Base-by-base conservation (phyloP, 2,888 invertebrate species). In the Parapristionchus giblindavisi region DNA sequence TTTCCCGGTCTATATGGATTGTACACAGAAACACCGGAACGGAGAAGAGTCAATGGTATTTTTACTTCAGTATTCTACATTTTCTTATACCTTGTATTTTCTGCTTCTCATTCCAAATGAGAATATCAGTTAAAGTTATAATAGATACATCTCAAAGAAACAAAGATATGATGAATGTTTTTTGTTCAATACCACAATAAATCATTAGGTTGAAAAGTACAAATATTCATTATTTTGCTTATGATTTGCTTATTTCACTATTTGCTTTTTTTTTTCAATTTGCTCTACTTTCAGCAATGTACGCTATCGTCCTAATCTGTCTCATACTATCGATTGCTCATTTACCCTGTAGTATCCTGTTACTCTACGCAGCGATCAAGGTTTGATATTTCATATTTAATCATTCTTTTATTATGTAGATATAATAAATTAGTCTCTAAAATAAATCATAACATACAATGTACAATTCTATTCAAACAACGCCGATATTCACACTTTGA, bases 11-110 rank as follows among this genome's bases (percentile, higher is more conserved):
- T 87, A 1, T 87, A 87, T 76, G 79, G 80, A 24, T 79, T 85
- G 11, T 87, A 87, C 77, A 82, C 85, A 17, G 87, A 87, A 63
- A 85, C 87, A 1, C 87, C 87, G 11, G 87, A 87, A 51, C 60
- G 85, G 38, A 40, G 87, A 54, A 52, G 85, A 73, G 80, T 85
- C 24, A 87, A 87, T 76, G 86, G 86, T 86, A 56, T 63, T 71
- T 58, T 29, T 36, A n/a, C 27, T 38, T 5, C 40, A 5, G 6
- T 65, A 34, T 60, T 60, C 11, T 6, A 27, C 11, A 14, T 60
- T 14, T 60, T 60, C 4, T 60, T 5, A 11, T 11, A 8, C 34
- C 17, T 4, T 14, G 32, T 8, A 14, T 32, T 60, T 34, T 11
- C 8, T 54, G 56, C 6, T 54, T n/a, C n/a, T n/a, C n/a, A n/a